These are phyloP conservation scores for Hymenochirus boettgeri DNA, from an alignment of 2,113 vertebrate genomes.

Conservation along the genomic window DNA sequence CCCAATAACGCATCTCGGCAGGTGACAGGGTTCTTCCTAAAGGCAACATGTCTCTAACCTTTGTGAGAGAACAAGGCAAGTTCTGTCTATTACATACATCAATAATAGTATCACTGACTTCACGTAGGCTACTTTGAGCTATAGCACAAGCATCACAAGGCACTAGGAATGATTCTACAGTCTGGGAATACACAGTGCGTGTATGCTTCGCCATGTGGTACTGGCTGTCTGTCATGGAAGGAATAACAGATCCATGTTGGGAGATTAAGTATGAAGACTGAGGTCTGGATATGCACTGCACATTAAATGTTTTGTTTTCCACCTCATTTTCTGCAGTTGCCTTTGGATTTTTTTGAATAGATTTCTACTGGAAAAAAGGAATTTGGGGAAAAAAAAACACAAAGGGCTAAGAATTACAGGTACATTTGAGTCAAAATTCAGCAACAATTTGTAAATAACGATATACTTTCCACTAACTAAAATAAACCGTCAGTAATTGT, in stretches of 20 bases:
- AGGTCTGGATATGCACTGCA: accelerated
- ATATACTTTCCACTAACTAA: too few relatives aligned
- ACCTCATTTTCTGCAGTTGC: too few relatives aligned
- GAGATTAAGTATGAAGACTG: neutral
- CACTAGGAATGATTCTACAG: conserved; percentile 49
- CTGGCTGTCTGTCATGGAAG: conserved; percentile 11
- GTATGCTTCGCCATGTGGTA: conserved; percentile 23
- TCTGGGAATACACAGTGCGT: conserved; percentile 62
- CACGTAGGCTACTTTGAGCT: conserved; percentile 62
- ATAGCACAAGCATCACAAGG: conserved; percentile 70
- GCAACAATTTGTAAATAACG: too few relatives aligned
- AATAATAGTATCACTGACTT: conserved; percentile 66
- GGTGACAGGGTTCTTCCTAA: conserved; percentile 61
- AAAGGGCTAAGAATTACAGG: too few relatives aligned
- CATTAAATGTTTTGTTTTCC: too few relatives aligned
- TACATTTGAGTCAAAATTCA: too few relatives aligned
- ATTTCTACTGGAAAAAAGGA: too few relatives aligned
- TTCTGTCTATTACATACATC: conserved; percentile 75
- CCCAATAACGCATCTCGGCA: conserved; percentile 74
- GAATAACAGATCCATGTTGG: conserved; percentile 28
- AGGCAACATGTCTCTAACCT: conserved; percentile 58
- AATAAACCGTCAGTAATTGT: too few relatives aligned
- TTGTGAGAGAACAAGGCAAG: conserved; percentile 76
- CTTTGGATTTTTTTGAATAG: too few relatives aligned
- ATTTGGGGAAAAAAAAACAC: too few relatives aligned